phyloP scores from a whole-genome alignment of 1,140 invertebrate species.

The Drosophila neocordata region DNA sequence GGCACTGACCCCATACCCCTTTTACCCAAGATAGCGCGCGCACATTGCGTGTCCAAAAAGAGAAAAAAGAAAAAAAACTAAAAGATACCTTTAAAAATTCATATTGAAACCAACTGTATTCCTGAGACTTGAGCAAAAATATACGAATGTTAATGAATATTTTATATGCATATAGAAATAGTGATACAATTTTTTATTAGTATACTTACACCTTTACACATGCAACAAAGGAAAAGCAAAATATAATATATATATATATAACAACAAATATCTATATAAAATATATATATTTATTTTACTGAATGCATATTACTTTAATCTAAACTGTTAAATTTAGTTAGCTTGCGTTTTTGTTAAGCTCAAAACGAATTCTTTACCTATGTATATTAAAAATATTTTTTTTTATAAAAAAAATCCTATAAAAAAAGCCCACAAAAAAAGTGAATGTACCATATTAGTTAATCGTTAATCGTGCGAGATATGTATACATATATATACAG shows the following conservation, averaged over 20 bases:
- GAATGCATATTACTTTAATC: constrained; percentile 55
- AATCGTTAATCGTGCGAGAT: constrained; percentile 35
- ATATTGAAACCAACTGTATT: constrained; percentile 80
- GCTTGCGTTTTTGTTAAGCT: constrained; percentile 82
- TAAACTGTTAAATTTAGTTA: constrained; percentile 63
- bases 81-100: constrained; percentile 70
- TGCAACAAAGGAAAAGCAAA: constrained; percentile 33
- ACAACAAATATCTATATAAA: constrained; percentile 44
- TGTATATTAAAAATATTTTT: constrained; percentile 60
- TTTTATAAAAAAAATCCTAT: constrained; percentile 73
- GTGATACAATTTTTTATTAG: constrained; percentile 47
- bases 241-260: not conserved
- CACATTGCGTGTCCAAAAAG: constrained; percentile 66
- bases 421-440: constrained; percentile 52
- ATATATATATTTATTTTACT: constrained; percentile 52
- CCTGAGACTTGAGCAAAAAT: constrained; percentile 76
- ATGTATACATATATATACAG: constrained; percentile 23
- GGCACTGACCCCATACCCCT: constrained; percentile 3
- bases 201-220: constrained; percentile 24
- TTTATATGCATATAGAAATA: constrained; percentile 69
- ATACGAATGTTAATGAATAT: constrained; percentile 77
- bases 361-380: constrained; percentile 59
- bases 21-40: constrained; percentile 42
- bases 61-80: not conserved
- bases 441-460: constrained; percentile 78